A percentile compares a stretch with the other conserved stretches of the same genome.
phyloP scores from a whole-genome alignment of 2,113 vertebrate species.

The Microcebus murinus region DNA sequence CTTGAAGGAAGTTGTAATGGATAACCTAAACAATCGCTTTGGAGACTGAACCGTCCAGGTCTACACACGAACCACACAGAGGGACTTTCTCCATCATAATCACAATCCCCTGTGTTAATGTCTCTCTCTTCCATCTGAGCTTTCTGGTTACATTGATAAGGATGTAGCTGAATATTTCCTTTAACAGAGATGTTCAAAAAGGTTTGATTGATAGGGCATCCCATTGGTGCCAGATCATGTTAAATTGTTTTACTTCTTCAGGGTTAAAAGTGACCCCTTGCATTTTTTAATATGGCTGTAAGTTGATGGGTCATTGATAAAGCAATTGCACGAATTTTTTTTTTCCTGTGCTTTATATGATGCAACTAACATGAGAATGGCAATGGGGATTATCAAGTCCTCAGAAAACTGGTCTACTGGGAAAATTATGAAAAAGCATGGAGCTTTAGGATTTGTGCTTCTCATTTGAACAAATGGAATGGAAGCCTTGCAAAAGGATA shows the following conservation, averaged over 20 bases:
- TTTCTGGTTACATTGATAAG: slow-evolving; percentile 59
- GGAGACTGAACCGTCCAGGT: slow-evolving; percentile 50
- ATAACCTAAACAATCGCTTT: slow-evolving; percentile 74
- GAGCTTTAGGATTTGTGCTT: slow-evolving; percentile 55
- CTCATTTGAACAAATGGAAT: neutral
- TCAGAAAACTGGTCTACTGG: slow-evolving; percentile 68
- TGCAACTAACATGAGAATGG: slow-evolving; percentile 77
- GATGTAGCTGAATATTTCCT: slow-evolving; percentile 58
- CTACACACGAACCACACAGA: neutral
- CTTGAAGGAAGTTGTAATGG: slow-evolving; percentile 62
- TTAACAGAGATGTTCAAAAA: slow-evolving; percentile 45
- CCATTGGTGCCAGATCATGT: slow-evolving; percentile 7
- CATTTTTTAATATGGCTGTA: slow-evolving; percentile 70
- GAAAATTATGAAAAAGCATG: slow-evolving; percentile 65
- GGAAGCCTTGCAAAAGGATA: neutral
- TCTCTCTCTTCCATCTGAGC: neutral
- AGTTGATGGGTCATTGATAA: slow-evolving; percentile 74
- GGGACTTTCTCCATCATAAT: neutral
- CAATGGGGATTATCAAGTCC: slow-evolving; percentile 35
- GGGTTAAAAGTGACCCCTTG: slow-evolving; percentile 49
- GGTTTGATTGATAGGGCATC: slow-evolving; percentile 62
- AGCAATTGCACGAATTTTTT: slow-evolving; percentile 76
- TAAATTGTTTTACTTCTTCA: slow-evolving; percentile 70
- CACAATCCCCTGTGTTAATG: neutral
- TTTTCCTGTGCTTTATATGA: slow-evolving; percentile 78